Percentiles rank a stretch among this genome's conserved stretches.
Evolutionary conservation across 2,113 vertebrate genomes (phyloP).

Genomic region (Hydrolagus affinis): DNA sequence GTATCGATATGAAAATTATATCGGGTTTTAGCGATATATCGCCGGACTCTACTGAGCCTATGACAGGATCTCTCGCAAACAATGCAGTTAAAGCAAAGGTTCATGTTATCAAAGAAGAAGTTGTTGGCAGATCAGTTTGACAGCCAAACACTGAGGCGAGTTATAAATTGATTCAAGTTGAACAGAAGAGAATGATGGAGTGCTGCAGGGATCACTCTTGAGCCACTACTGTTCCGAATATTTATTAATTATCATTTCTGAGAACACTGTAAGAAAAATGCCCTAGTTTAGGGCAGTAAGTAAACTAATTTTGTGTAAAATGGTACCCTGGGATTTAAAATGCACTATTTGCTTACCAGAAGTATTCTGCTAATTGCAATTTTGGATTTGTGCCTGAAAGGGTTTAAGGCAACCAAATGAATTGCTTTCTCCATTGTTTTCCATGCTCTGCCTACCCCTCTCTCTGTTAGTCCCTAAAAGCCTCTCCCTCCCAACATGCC

Average conservation of each 20-base stretch:
- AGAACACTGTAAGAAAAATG: not conserved
- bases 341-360: too few species aligned
- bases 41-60: too few species aligned
- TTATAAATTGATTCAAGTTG: conserved; percentile 7
- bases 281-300: not conserved
- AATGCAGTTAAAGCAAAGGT: not conserved
- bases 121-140: not conserved
- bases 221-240: not conserved
- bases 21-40: too few species aligned
- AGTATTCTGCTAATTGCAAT: too few species aligned
- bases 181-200: not conserved
- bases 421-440: too few species aligned
- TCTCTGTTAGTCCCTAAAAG: too few species aligned
- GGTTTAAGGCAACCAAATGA: too few species aligned
- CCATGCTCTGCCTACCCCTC: too few species aligned
- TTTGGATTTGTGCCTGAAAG: too few species aligned
- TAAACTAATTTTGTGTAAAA: not conserved
- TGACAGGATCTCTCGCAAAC: not conserved
- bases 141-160: not conserved
- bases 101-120: not conserved
- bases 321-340: too few species aligned
- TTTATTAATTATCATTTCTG: not conserved
- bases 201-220: not conserved
- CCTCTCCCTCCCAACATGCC: too few species aligned
- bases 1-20: too few species aligned